Conservation (phyloP, 2,797 vertebrate genomes). For the Percopsis omiscomaycus region DNA sequence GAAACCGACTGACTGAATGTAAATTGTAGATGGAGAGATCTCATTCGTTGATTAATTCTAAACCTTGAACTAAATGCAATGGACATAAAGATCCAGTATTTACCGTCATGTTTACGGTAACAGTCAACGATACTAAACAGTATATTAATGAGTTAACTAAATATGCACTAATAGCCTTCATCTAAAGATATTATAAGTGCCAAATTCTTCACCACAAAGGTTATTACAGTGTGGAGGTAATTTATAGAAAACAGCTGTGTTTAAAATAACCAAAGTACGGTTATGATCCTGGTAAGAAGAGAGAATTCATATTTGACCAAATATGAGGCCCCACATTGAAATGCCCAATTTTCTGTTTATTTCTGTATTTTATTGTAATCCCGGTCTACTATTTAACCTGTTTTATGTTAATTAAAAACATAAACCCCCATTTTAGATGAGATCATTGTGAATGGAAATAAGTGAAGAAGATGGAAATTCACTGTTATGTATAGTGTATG, state of each 20-base stretch:
- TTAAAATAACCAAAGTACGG: conserved; percentile 29
- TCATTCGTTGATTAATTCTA: conserved; percentile 57
- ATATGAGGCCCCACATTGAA: conserved; percentile 63
- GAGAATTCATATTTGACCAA: conserved; percentile 60
- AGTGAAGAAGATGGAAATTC: conserved; percentile 63
- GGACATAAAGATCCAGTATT: conserved; percentile 22
- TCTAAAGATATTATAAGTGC: conserved; percentile 56
- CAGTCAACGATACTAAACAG: conserved; percentile 25
- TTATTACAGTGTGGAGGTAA: conserved; percentile 28
- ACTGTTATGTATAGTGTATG: conserved; percentile 75
- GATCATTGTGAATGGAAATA: conserved; percentile 64
- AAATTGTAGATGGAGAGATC: conserved; percentile 68
- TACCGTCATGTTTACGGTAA: conserved; percentile 39
- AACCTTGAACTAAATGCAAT: conserved; percentile 51
- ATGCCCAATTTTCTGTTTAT: conserved; percentile 26
- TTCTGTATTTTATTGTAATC: conserved; percentile 29
- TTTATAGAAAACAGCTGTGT: conserved; percentile 25
- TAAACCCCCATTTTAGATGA: conserved; percentile 55
- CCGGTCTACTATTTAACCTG: conserved; percentile 36
- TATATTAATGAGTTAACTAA: conserved; percentile 18
- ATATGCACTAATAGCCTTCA: conserved; percentile 63
- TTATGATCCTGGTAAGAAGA: conserved; percentile 31
- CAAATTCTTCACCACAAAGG: conserved; percentile 56
- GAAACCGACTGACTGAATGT: conserved; percentile 85
- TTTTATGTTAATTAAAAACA: conserved; percentile 52